Evolutionary conservation across 2,888 invertebrate genomes (phyloP).

Genomic region (Argyra leucocephala): DNA sequence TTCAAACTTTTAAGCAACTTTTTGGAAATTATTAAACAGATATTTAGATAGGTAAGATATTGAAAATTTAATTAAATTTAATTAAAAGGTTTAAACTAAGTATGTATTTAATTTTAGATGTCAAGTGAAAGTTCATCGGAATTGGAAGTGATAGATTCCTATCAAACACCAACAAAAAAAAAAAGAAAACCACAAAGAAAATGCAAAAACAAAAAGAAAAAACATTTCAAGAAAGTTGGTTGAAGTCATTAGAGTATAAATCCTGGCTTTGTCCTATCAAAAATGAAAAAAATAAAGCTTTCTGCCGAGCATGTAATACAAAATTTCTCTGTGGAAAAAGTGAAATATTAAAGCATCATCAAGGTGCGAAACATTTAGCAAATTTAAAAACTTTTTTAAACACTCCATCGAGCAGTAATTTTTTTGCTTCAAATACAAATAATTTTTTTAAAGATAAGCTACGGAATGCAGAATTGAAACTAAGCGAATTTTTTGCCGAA

Average conservation of each 20-base stretch:
- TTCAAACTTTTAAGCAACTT: too few species aligned
- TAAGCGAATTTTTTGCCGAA: slow-evolving; percentile 2
- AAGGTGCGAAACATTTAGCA: neutral
- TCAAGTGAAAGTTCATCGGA: neutral
- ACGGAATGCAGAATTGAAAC: neutral
- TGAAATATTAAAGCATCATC: slow-evolving; percentile 2
- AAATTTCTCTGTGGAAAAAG: neutral
- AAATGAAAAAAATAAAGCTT: slow-evolving; percentile 1
- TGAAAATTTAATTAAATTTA: neutral
- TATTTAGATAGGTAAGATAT: neutral
- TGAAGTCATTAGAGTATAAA: neutral
- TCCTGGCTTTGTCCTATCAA: neutral
- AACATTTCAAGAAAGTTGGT: neutral
- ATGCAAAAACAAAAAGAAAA: neutral
- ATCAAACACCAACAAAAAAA: slow-evolving; percentile 7
- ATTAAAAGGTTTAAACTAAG: neutral
- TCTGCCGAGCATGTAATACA: neutral
- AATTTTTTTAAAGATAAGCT: neutral
- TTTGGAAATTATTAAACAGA: neutral
- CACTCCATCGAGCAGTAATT: too few species aligned
- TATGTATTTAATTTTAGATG: neutral
- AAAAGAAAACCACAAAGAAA: neutral
- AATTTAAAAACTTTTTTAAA: too few species aligned
- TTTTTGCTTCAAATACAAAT: too few species aligned
- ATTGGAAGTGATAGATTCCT: neutral